Evolutionary conservation across 2,113 vertebrate species (phyloP).

Genomic region (Cyrtonyx montezumae): DNA sequence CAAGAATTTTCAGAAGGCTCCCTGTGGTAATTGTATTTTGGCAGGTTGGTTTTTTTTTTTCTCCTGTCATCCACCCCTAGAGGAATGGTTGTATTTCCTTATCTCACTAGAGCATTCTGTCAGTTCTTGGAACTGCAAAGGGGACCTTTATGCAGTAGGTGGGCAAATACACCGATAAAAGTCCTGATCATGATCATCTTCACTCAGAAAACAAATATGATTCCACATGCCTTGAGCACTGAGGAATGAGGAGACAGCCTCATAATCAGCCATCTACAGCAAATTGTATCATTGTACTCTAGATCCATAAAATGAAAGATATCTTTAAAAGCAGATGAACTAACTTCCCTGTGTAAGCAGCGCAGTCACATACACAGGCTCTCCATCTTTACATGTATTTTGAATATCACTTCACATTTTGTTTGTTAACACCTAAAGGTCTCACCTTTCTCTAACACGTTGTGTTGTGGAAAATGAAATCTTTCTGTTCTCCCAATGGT

Average conservation of each 20-base stretch:
- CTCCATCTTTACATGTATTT: not conserved
- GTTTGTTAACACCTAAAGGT: conserved; percentile 1
- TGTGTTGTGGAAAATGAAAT: not conserved
- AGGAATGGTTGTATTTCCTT: conserved; percentile 42
- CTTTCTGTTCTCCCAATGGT: not conserved
- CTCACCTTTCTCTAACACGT: not conserved
- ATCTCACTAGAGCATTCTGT: conserved; percentile 63
- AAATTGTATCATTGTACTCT: not conserved
- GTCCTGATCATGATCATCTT: not conserved
- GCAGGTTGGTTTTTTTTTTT: not conserved
- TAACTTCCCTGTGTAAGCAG: not conserved
- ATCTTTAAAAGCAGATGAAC: conserved; percentile 29
- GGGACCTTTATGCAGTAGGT: conserved; percentile 47
- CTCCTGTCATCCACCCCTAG: conserved; percentile 13
- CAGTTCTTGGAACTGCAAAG: conserved; percentile 57
- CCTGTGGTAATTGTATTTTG: not conserved
- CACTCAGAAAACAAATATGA: conserved; percentile 45
- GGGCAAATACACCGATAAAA: not conserved
- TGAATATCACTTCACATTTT: conserved; percentile 9
- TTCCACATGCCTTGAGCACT: not conserved
- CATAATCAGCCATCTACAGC: not conserved
- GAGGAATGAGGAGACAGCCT: conserved; percentile 15
- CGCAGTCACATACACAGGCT: not conserved
- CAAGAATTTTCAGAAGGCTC: conserved; percentile 44
- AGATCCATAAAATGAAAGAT: not conserved